Evolutionary conservation across 2,113 vertebrate genomes (phyloP).

Genomic region (Catharus fuscescens): DNA sequence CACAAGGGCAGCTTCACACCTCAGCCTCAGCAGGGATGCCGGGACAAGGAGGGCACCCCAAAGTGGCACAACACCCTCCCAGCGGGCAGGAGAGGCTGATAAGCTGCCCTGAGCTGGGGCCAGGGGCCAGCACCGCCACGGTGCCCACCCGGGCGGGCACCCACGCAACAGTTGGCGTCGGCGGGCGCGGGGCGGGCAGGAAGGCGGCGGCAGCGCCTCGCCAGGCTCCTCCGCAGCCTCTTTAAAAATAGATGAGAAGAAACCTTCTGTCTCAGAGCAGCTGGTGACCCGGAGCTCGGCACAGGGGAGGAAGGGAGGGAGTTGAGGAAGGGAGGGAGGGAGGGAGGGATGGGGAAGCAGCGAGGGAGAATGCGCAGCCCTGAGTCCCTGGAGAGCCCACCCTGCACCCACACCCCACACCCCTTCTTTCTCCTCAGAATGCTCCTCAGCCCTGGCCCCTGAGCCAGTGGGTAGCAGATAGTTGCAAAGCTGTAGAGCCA

Average conservation of each 20-base stretch:
- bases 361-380: background rate
- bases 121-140: accelerated
- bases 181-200: background rate
- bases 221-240: conserved; percentile 79
- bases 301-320: background rate
- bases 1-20: accelerated
- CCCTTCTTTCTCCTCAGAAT: background rate
- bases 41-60: background rate
- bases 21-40: background rate
- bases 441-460: background rate
- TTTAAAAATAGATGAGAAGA: conserved; percentile 83
- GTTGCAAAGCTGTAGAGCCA: accelerated
- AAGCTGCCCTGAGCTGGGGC: accelerated
- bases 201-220: conserved; percentile 15
- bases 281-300: conserved; percentile 23
- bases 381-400: background rate
- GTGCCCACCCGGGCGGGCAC: background rate
- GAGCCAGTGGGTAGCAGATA: background rate
- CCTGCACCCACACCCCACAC: background rate
- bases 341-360: background rate
- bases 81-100: accelerated
- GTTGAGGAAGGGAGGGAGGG: background rate
- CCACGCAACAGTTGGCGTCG: background rate
- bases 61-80: background rate
- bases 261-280: conserved; percentile 75